These are phyloP conservation scores for Urocynchramus pylzowi DNA, from an alignment of 2,113 vertebrate genomes.

Conservation along the genomic window DNA sequence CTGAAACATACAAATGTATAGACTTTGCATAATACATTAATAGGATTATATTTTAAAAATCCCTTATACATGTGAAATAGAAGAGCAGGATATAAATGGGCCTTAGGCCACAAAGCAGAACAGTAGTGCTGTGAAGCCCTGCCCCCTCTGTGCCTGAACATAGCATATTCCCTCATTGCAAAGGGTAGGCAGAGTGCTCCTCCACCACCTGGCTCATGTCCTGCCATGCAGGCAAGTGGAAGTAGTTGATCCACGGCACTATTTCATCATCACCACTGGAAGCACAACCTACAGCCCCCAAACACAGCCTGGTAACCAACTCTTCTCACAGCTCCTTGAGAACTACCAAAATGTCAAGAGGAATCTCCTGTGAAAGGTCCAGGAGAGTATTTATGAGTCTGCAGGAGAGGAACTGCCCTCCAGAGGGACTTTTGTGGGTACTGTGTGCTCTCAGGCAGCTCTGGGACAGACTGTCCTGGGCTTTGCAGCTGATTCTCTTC, in stretches of 20 bases:
- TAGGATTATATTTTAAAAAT: not conserved
- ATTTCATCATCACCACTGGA: rapidly evolving
- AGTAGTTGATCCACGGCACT: rapidly evolving
- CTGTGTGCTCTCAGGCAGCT: not conserved
- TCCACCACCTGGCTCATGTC: not conserved
- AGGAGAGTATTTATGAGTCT: not conserved
- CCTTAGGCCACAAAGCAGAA: not conserved
- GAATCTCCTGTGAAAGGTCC: not conserved
- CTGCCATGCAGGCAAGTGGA: not conserved
- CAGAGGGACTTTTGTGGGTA: not conserved
- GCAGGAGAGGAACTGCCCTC: not conserved
- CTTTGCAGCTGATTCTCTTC: not conserved
- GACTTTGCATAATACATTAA: not conserved
- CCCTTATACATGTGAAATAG: not conserved
- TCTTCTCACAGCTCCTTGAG: not conserved
- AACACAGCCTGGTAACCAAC: not conserved
- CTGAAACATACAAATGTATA: not conserved
- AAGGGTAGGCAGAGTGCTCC: not conserved
- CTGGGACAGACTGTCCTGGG: not conserved
- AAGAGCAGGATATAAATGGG: not conserved
- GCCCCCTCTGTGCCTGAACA: not conserved
- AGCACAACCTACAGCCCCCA: not conserved
- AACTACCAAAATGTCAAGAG: not conserved
- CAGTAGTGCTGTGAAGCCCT: not conserved
- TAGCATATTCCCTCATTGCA: rapidly evolving